These are phyloP conservation scores for Agonum fuliginosum DNA, from an alignment of 2,888 invertebrate genomes.

Conservation along the genomic window DNA sequence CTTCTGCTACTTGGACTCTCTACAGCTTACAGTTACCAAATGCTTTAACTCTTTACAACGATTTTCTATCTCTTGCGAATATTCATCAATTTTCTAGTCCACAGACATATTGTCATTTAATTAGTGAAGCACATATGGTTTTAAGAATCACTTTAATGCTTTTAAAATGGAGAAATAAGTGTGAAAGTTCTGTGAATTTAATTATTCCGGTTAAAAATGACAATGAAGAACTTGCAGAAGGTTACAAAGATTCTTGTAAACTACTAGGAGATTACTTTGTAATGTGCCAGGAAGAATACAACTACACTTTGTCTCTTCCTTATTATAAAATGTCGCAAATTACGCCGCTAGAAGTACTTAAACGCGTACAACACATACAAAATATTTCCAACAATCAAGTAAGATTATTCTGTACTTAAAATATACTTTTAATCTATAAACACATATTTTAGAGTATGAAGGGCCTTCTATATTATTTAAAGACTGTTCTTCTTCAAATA, in stretches of 20 bases:
- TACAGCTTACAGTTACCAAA: slow-evolving; percentile 82
- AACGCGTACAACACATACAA: slow-evolving; percentile 70
- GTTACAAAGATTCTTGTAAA: slow-evolving; percentile 75
- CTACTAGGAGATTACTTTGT: slow-evolving; percentile 77
- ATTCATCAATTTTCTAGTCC: slow-evolving; percentile 79
- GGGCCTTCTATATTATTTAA: slow-evolving; percentile 71
- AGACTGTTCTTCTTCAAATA: slow-evolving; percentile 70
- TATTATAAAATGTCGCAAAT: slow-evolving; percentile 76
- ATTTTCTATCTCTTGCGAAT: slow-evolving; percentile 81
- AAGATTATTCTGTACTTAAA: background rate
- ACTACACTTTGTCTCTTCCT: slow-evolving; percentile 72
- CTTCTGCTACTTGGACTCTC: slow-evolving; percentile 79
- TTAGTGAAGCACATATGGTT: slow-evolving; percentile 84
- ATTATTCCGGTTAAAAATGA: slow-evolving; percentile 65
- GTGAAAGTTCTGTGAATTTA: slow-evolving; percentile 68
- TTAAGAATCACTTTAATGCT: slow-evolving; percentile 74
- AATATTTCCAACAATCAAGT: slow-evolving; percentile 70
- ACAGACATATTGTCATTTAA: slow-evolving; percentile 81
- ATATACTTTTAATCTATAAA: background rate
- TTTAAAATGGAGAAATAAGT: slow-evolving; percentile 68
- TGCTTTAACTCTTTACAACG: slow-evolving; percentile 80
- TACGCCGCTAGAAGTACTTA: slow-evolving; percentile 73
- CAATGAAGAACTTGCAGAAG: slow-evolving; percentile 71
- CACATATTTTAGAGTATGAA: slow-evolving; percentile 67
- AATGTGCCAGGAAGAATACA: slow-evolving; percentile 71